Conservation (phyloP, 2,113 vertebrate genomes). For the Osmerus mordax region DNA sequence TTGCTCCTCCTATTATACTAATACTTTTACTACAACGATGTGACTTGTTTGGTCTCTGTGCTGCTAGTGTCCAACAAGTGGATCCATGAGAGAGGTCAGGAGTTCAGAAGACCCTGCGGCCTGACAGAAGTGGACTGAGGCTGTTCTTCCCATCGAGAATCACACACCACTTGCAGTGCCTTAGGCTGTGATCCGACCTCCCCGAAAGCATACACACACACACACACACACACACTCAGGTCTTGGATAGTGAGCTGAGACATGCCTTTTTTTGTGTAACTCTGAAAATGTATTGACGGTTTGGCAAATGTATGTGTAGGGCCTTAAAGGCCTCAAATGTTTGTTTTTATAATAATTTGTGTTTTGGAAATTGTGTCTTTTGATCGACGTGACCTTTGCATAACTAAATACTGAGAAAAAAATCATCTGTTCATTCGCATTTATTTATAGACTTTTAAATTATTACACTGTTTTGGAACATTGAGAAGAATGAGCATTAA, state of each 20-base stretch:
- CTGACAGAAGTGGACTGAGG: conserved; percentile 89
- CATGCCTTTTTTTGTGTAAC: not conserved
- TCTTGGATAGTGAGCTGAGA: not conserved
- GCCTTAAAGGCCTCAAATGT: too few relatives aligned
- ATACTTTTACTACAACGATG: not conserved
- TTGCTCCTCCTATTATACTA: not conserved
- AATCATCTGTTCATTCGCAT: too few relatives aligned
- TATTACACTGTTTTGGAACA: too few relatives aligned
- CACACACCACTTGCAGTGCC: not conserved
- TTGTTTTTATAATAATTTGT: too few relatives aligned
- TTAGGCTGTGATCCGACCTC: not conserved
- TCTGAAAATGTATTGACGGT: not conserved
- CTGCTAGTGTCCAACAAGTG: conserved; percentile 96
- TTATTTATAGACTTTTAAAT: too few relatives aligned
- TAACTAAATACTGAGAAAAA: too few relatives aligned
- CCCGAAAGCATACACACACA: not conserved
- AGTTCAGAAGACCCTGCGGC: conserved; percentile 93
- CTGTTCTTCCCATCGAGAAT: not conserved
- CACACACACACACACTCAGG: not conserved
- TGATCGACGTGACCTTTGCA: too few relatives aligned
- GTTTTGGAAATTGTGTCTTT: too few relatives aligned
- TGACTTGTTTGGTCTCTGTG: conserved; percentile 24
- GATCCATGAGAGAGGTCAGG: conserved; percentile 96
- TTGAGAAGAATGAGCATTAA: too few relatives aligned
- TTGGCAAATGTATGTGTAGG: too few relatives aligned